Conservation (phyloP, 1,140 invertebrate genomes). For the Scaptomyza montana region DNA sequence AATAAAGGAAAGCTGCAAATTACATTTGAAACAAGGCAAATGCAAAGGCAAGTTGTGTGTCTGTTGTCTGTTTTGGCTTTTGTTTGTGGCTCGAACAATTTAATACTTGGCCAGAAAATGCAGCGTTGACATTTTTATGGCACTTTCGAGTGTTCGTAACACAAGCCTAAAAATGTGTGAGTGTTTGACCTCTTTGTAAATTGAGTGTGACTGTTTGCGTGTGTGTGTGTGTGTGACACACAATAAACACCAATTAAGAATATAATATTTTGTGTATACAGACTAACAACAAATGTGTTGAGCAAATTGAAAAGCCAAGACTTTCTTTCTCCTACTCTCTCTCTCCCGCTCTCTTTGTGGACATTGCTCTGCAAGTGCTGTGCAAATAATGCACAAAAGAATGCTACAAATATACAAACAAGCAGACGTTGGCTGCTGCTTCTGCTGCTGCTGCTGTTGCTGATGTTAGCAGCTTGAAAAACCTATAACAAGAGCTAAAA, state of each 20-base stretch:
- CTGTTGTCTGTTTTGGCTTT: conserved; percentile 23
- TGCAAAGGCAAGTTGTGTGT: conserved; percentile 43
- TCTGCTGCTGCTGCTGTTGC: conserved; percentile 22
- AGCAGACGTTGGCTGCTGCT: conserved; percentile 34
- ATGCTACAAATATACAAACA: conserved; percentile 79
- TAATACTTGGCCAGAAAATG: conserved; percentile 55
- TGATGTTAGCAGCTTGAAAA: conserved; percentile 40
- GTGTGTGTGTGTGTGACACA: conserved; percentile 65
- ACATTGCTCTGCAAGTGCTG: conserved; percentile 71
- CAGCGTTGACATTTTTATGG: conserved; percentile 79
- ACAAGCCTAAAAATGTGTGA: conserved; percentile 21
- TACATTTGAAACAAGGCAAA: conserved; percentile 66
- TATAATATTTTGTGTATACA: conserved; percentile 81
- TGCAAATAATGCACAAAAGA: conserved; percentile 80
- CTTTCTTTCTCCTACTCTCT: conserved; percentile 32
- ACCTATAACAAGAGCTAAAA: conserved; percentile 80
- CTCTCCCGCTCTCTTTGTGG: conserved; percentile 23
- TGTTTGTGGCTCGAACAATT: conserved; percentile 51
- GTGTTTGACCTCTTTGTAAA: conserved; percentile 12
- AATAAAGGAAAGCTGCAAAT: conserved; percentile 60
- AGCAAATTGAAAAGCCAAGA: conserved; percentile 76
- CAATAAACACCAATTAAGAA: conserved; percentile 82
- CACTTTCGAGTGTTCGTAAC: conserved; percentile 53
- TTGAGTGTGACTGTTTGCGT: conserved; percentile 21
- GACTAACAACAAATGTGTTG: conserved; percentile 50